Base-by-base conservation (phyloP, 2,797 vertebrate genomes). In the Microchirus variegatus region DNA sequence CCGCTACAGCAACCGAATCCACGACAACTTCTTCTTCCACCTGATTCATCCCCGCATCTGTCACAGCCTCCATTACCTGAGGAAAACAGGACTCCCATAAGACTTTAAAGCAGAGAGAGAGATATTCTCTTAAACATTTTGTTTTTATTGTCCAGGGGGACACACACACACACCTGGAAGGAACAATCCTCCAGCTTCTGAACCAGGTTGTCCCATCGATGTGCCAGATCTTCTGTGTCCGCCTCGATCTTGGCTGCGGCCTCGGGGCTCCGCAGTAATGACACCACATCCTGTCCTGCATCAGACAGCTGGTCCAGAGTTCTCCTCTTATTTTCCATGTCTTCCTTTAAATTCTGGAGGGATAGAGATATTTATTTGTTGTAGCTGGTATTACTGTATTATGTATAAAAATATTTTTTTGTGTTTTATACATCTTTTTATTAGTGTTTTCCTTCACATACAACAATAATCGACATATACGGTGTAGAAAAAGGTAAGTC, bases 161-260 rank as follows among this genome's bases (percentile, higher is more conserved):
- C 80, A 60, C 85, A 98, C 98, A 66, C 41, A 70, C 80, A 60
- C 85, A 98, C 98, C 96, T 97, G 95, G 61, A 96, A 95, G 54
- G 97, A 99, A 81, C 88, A 96, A 86, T 98, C 97, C 79, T 99
- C 97, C 47, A 99, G 91, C 75, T 91, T 96, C 91, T 99, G 98
- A 59, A 98, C 96, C 85, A 99, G 90, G 81, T 92, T 93, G 89
- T 99, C 96, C 98, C 98, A 99, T 68, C 94, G 88, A 86, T 96
- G 96, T n/a, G 95, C 94, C 63, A 99, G 83, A 19, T 96, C 94
- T 70, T 99, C 97, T 0, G 94, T 92, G 80, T 96, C 94, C 0
- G 69, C 78, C 63, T 94, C 93, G 1, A 98, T 96, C 84, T 88
- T 90, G 42, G 76, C 87, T 43, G 90, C 90, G 0, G 93, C 94